Conservation (phyloP, 2,113 vertebrate species). For the Amphiprion ocellaris region DNA sequence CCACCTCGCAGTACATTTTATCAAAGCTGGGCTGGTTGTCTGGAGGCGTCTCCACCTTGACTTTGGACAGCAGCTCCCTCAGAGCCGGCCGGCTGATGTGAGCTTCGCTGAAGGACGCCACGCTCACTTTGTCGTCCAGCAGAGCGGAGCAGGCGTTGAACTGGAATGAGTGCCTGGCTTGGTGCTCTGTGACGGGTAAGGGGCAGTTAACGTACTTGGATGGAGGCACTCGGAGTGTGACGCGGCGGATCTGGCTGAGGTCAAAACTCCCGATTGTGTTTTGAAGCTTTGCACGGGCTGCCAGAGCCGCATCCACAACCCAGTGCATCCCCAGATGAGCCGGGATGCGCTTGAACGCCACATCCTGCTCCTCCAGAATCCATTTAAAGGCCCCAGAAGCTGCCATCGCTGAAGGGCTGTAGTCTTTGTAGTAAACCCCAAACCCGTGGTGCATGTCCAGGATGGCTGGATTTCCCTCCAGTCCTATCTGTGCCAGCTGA, state of each 20-base stretch:
- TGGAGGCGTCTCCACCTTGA: constrained; percentile 84
- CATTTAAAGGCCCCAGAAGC: constrained; percentile 81
- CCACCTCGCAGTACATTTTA: constrained; percentile 89
- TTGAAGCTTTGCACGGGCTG: constrained; percentile 82
- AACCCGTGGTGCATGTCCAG: constrained; percentile 89
- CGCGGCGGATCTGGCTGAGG: constrained; percentile 74
- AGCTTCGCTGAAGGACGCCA: constrained; percentile 82
- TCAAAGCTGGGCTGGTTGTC: constrained; percentile 92
- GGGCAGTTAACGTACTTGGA: constrained; percentile 90
- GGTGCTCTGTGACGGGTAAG: constrained; percentile 88
- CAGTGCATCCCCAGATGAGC: constrained; percentile 95
- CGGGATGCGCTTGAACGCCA: constrained; percentile 92
- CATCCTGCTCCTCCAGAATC: constrained; percentile 91
- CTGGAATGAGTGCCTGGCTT: constrained; percentile 95
- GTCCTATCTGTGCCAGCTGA: constrained; percentile 87
- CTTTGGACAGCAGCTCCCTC: constrained; percentile 84
- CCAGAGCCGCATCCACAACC: constrained; percentile 89
- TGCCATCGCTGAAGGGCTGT: constrained; percentile 82
- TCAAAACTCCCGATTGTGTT: constrained; percentile 58
- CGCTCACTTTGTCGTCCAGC: constrained; percentile 84
- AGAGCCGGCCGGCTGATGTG: constrained; percentile 81
- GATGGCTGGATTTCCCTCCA: constrained; percentile 89
- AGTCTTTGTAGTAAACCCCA: constrained; percentile 92
- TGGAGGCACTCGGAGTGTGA: constrained; percentile 88
- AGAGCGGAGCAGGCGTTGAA: constrained; percentile 89